phyloP scores from a whole-genome alignment of 1,140 invertebrate genomes.

The Aphelenchoides avenae region DNA sequence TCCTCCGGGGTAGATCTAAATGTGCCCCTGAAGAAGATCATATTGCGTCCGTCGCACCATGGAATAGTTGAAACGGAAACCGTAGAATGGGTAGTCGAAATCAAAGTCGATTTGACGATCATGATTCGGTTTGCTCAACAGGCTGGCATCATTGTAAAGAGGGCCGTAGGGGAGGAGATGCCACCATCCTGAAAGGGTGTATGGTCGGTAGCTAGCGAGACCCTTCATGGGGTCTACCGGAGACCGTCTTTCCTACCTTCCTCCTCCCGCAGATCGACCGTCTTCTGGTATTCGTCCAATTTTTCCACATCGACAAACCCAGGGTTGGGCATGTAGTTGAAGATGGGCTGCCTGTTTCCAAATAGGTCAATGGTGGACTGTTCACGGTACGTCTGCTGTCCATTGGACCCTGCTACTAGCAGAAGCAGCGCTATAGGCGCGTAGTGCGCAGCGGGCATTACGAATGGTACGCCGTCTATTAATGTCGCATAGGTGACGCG shows the following conservation, averaged over 20 bases:
- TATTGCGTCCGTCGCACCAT: conserved; percentile 66
- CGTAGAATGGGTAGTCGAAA: conserved; percentile 85
- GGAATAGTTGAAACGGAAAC: conserved; percentile 87
- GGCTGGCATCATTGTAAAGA: conserved; percentile 28
- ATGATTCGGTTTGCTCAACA: conserved; percentile 44
- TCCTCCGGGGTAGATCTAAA: conserved; percentile 37
- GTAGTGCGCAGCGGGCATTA: too few species aligned
- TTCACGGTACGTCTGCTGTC: conserved; percentile 30
- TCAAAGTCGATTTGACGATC: conserved; percentile 54
- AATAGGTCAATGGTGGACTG: conserved; percentile 32
- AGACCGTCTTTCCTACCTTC: conserved; percentile 28
- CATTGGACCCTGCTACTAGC: too few species aligned
- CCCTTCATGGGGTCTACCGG: conserved; percentile 2
- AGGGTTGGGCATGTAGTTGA: conserved; percentile 46
- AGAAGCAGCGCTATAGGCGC: too few species aligned
- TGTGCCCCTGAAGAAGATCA: neutral
- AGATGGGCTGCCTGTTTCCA: conserved; percentile 36
- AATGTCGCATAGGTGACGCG: too few species aligned
- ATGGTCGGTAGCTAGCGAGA: neutral
- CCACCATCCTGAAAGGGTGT: conserved; percentile 28
- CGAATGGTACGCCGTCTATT: too few species aligned
- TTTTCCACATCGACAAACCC: conserved; percentile 37
- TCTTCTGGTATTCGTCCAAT: conserved; percentile 28
- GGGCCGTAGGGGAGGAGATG: conserved; percentile 39
- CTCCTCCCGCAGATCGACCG: conserved; percentile 34